Conservation (phyloP, 2,797 vertebrate genomes). For the Pachyuromys duprasi region DNA sequence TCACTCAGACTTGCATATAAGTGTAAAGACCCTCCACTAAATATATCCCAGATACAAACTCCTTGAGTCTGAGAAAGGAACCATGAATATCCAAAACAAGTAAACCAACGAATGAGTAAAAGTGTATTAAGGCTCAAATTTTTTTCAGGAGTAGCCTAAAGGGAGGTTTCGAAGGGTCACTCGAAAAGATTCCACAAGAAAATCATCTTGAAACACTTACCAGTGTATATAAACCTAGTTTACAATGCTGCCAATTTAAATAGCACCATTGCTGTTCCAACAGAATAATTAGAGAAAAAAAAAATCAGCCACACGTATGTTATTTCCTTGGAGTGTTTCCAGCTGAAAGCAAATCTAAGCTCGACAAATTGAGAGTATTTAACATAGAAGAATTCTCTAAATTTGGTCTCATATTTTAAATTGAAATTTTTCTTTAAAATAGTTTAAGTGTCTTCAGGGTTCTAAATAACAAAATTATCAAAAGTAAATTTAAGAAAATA, state of each 20-base stretch:
- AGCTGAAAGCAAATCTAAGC: not conserved
- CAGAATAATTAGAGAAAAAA: not conserved
- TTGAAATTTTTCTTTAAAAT: not conserved
- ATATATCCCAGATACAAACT: not conserved
- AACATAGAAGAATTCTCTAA: not conserved
- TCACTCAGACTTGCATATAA: not conserved
- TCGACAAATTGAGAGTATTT: not conserved
- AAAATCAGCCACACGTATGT: not conserved
- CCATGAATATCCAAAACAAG: not conserved
- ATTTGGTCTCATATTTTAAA: slow-evolving; percentile 15
- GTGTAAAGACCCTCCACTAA: not conserved
- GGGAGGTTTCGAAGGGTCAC: not conserved
- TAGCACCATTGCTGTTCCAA: not conserved
- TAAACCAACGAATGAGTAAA: not conserved
- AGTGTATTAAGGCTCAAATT: not conserved
- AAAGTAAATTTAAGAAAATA: not conserved
- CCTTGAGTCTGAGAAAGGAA: not conserved
- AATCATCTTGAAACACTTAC: slow-evolving; percentile 17
- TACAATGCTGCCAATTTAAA: slow-evolving; percentile 25
- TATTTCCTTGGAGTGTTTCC: not conserved
- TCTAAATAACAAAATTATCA: not conserved
- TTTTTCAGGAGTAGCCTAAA: not conserved
- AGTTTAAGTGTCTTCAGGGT: not conserved
- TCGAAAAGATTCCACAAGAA: not conserved
- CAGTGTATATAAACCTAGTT: not conserved